Conservation (phyloP, 2,888 invertebrate species). For the Steinernema hermaphroditum region DNA sequence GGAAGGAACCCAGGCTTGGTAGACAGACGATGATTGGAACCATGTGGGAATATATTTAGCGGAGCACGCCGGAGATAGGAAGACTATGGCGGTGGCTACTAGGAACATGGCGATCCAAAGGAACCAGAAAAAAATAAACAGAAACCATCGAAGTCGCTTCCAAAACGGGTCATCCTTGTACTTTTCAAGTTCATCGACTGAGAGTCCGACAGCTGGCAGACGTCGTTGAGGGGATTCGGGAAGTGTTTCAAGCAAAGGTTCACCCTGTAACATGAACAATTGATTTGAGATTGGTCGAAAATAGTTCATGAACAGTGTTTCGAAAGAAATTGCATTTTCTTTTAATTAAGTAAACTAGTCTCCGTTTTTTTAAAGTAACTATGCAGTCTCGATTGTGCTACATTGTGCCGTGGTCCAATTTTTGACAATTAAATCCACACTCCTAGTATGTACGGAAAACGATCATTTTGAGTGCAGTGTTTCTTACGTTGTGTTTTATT, state of each 20-base stretch:
- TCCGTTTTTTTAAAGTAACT: no score
- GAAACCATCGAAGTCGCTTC: constrained; percentile 43
- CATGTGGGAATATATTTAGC: constrained; percentile 49
- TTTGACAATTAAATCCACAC: no score
- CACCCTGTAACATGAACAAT: constrained; percentile 4
- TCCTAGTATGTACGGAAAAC: no score
- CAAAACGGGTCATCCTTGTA: constrained; percentile 53
- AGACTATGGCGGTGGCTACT: constrained; percentile 49
- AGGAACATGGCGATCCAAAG: constrained; percentile 55
- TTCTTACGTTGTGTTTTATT: no score
- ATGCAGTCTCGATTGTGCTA: no score
- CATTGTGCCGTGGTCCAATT: no score
- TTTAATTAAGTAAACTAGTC: no score
- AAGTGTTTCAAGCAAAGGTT: constrained; percentile 3
- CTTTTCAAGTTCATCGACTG: constrained; percentile 44
- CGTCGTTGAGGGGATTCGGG: neutral
- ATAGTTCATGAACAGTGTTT: no score
- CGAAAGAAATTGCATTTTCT: no score
- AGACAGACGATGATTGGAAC: constrained; percentile 61
- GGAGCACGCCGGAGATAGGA: constrained; percentile 54
- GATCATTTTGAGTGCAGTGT: no score
- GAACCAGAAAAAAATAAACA: constrained; percentile 51
- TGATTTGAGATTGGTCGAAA: no score
- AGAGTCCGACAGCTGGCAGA: constrained; percentile 42
- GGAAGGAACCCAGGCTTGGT: constrained; percentile 78